Conservation (phyloP, 1,140 invertebrate genomes). For the Lepidurus couesii region DNA sequence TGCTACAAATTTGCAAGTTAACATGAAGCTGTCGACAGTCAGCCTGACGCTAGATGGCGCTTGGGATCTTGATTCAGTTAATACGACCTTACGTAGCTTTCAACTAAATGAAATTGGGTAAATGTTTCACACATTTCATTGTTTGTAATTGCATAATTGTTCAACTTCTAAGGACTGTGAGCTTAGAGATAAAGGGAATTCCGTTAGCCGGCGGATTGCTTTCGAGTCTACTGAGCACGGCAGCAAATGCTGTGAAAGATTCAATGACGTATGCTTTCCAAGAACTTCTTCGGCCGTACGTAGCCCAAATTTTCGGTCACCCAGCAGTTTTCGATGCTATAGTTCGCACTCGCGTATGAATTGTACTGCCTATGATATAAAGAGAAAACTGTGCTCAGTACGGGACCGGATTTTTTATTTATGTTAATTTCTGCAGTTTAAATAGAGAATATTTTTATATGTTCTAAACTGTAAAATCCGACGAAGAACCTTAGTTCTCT, state of each 20-base stretch:
- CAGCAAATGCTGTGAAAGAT: slow-evolving; percentile 28
- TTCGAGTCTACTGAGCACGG: slow-evolving; percentile 2
- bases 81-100: slow-evolving; percentile 1
- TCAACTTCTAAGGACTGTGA: slow-evolving; percentile 11
- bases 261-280: slow-evolving; percentile 28
- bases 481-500: background rate
- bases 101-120: slow-evolving; percentile 32
- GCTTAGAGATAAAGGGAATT: slow-evolving; percentile 30
- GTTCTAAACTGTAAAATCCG: background rate
- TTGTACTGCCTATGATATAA: background rate
- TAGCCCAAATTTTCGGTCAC: background rate
- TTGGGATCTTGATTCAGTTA: background rate
- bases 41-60: background rate
- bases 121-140: background rate
- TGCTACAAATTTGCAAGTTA: slow-evolving; percentile 24
- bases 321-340: background rate
- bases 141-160: background rate
- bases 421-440: background rate
- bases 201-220: slow-evolving; percentile 16
- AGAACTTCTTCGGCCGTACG: slow-evolving; percentile 9
- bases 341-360: background rate
- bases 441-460: background rate
- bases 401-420: too few species aligned
- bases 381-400: background rate
- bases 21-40: background rate